Conservation (phyloP, 2,888 invertebrate species). For the Myopa tessellatipennis region DNA sequence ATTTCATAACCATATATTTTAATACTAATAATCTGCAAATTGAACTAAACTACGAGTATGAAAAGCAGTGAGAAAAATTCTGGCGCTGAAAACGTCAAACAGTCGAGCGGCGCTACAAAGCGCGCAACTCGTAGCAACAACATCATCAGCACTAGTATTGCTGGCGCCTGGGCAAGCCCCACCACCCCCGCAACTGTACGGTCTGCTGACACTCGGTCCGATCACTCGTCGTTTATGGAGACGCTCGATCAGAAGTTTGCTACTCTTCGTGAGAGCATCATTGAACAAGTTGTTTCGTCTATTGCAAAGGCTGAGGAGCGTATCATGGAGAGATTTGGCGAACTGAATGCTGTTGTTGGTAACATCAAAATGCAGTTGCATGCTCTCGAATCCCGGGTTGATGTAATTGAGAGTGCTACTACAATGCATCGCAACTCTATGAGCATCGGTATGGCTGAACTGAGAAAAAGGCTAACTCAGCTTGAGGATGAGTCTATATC, state of each 20-base stretch:
- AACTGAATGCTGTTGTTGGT: background rate
- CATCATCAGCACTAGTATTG: background rate
- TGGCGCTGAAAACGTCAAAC: background rate
- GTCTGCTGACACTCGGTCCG: background rate
- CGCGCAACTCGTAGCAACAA: background rate
- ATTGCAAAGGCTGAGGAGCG: background rate
- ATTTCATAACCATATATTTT: background rate
- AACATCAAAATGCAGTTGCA: too few species aligned
- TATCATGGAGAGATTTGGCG: slow-evolving; percentile 3
- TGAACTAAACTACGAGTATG: background rate
- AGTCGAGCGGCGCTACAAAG: background rate
- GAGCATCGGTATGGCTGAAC: too few species aligned
- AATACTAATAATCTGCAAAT: background rate
- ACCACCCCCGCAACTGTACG: background rate
- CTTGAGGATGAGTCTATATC: too few species aligned
- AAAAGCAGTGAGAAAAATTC: background rate
- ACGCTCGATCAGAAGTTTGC: background rate
- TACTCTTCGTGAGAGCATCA: background rate
- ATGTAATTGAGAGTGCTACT: too few species aligned
- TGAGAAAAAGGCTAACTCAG: background rate
- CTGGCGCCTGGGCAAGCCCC: slow-evolving; percentile 7
- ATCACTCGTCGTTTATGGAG: background rate
- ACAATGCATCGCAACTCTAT: too few species aligned
- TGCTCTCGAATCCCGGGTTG: too few species aligned
- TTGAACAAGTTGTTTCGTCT: background rate